Conservation (phyloP, 2,113 vertebrate genomes). For the Podarcis muralis region DNA sequence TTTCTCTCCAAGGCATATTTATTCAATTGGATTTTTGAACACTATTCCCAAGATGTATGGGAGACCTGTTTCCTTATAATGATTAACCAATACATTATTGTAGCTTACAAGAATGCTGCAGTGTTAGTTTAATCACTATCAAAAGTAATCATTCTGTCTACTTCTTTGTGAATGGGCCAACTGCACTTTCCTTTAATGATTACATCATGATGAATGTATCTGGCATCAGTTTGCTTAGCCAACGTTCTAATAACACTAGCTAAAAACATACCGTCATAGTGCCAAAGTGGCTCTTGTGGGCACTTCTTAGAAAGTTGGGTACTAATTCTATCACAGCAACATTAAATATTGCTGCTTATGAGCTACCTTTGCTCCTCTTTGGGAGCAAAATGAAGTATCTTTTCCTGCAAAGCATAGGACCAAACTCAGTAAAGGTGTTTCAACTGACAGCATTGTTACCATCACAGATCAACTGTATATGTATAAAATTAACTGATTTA, state of each 20-base stretch:
- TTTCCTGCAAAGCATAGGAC: slow-evolving; percentile 23
- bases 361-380: background rate
- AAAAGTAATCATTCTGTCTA: slow-evolving; percentile 49
- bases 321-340: slow-evolving; percentile 27
- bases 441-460: background rate
- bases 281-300: slow-evolving; percentile 44
- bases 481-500: background rate
- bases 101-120: slow-evolving; percentile 50
- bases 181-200: slow-evolving; percentile 51
- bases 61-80: slow-evolving; percentile 14
- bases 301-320: slow-evolving; percentile 51
- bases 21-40: slow-evolving; percentile 38
- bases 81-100: slow-evolving; percentile 55
- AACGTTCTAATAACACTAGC: slow-evolving; percentile 54
- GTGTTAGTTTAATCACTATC: slow-evolving; percentile 56
- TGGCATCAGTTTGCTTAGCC: slow-evolving; percentile 53
- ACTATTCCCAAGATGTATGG: slow-evolving; percentile 17
- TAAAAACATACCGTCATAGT: slow-evolving; percentile 57
- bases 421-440: slow-evolving; percentile 10
- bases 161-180: slow-evolving; percentile 65
- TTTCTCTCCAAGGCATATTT: slow-evolving; percentile 27
- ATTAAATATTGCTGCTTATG: background rate
- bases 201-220: slow-evolving; percentile 68
- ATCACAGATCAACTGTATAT: background rate
- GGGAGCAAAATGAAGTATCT: slow-evolving; percentile 3